These are phyloP conservation scores for Coptodon bakossiorum DNA, from an alignment of 2,113 vertebrate genomes.

Conservation along the genomic window DNA sequence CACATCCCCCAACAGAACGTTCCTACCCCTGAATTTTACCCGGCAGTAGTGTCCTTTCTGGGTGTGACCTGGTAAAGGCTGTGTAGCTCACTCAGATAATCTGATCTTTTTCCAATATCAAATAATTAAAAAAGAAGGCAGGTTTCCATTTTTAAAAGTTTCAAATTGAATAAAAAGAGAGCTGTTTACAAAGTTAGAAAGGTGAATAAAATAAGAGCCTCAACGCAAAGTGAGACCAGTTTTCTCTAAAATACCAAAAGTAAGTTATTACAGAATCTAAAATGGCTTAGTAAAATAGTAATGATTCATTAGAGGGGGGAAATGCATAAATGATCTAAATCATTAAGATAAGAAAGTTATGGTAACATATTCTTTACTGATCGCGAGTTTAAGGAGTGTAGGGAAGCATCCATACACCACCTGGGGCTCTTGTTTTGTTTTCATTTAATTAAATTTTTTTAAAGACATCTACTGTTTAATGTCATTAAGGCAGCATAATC, in stretches of 20 bases:
- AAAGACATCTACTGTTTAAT: not conserved
- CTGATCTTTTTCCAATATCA: not conserved
- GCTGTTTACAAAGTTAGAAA: not conserved
- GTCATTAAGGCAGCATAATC: not conserved
- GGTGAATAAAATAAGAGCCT: not conserved
- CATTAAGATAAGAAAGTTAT: not conserved
- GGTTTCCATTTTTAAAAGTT: not conserved
- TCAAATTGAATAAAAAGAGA: not conserved
- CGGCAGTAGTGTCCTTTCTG: not conserved
- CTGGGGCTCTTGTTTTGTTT: not conserved
- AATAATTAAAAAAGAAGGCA: accelerated
- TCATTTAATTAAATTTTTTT: not conserved
- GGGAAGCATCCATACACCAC: not conserved
- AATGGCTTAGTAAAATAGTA: not conserved
- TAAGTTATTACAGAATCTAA: not conserved
- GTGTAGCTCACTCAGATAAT: not conserved
- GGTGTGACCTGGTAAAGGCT: not conserved
- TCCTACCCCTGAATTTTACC: not conserved
- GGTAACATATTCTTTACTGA: not conserved
- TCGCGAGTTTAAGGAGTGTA: accelerated
- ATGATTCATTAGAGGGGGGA: not conserved
- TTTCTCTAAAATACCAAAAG: not conserved
- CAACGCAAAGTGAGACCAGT: not conserved
- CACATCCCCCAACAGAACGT: not conserved
- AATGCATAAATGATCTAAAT: not conserved